A percentile compares a stretch with the other conserved stretches of the same genome.
Evolutionary conservation across 2,113 vertebrate genomes (phyloP).

Genomic region (Labrus mixtus): DNA sequence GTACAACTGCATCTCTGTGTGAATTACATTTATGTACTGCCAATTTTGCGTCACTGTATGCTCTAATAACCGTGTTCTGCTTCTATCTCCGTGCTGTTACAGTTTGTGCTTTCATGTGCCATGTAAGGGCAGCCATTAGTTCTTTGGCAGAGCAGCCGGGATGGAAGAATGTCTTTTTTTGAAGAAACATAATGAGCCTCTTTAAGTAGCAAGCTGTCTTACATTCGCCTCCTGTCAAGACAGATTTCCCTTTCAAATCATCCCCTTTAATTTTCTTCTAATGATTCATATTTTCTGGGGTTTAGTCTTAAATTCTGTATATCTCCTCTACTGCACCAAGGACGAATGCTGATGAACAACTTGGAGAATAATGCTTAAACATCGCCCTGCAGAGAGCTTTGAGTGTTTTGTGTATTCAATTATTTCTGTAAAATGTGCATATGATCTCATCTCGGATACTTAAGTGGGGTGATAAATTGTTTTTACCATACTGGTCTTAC

Average conservation of each 20-base stretch:
- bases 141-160: slow-evolving; percentile 20
- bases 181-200: slow-evolving; percentile 43
- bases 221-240: slow-evolving; percentile 26
- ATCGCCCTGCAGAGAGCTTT: too few relatives aligned
- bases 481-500: slow-evolving; percentile 6
- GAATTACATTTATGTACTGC: not conserved
- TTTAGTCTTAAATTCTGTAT: slow-evolving; percentile 22
- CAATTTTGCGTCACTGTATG: not conserved
- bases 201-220: slow-evolving; percentile 33
- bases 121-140: slow-evolving; percentile 38
- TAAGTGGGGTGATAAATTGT: not conserved
- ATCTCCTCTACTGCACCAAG: not conserved
- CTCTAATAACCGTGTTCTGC: slow-evolving; percentile 31
- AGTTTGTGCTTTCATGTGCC: slow-evolving; percentile 31
- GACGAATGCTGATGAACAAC: not conserved
- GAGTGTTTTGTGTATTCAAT: too few relatives aligned
- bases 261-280: not conserved
- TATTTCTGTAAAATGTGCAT: not conserved
- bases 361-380: too few relatives aligned
- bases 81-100: slow-evolving; percentile 13
- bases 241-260: slow-evolving; percentile 30
- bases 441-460: too few relatives aligned
- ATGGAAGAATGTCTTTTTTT: slow-evolving; percentile 22
- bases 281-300: slow-evolving; percentile 18
- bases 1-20: not conserved